Evolutionary conservation across 2,113 vertebrate genomes (phyloP).

Genomic region (Corythoichthys haematopterus): DNA sequence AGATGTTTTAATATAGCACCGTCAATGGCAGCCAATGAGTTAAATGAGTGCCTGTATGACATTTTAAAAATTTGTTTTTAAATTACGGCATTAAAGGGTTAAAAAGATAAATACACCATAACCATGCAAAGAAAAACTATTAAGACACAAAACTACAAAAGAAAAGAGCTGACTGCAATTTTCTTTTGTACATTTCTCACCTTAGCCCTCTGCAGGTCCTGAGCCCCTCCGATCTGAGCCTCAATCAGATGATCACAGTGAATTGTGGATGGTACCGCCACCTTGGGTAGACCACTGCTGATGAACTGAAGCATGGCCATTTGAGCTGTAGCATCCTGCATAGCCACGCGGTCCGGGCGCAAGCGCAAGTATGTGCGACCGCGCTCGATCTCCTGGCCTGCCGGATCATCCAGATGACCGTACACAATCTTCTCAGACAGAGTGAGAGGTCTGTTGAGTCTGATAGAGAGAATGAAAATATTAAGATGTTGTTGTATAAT

Average conservation of each 20-base stretch:
- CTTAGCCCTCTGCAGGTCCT: slow-evolving; percentile 89
- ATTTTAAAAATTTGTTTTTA: too few relatives aligned
- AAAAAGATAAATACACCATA: not conserved
- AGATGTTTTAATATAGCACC: too few relatives aligned
- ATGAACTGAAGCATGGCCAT: slow-evolving; percentile 99
- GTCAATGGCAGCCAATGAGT: too few relatives aligned
- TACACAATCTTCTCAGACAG: slow-evolving; percentile 97
- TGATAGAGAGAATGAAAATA: slow-evolving; percentile 35
- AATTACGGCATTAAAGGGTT: not conserved
- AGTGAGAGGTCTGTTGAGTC: slow-evolving; percentile 88
- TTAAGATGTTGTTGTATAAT: not conserved
- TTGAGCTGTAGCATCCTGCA: slow-evolving; percentile 97
- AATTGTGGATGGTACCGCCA: slow-evolving; percentile 95
- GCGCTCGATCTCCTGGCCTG: slow-evolving; percentile 84
- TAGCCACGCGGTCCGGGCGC: slow-evolving; percentile 89
- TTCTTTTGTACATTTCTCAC: slow-evolving; percentile 50
- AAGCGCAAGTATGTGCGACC: slow-evolving; percentile 90
- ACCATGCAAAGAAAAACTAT: not conserved
- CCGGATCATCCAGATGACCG: slow-evolving; percentile 88
- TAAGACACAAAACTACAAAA: not conserved
- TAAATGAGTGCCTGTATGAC: too few relatives aligned
- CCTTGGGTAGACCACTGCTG: slow-evolving; percentile 88
- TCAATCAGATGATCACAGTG: slow-evolving; percentile 97
- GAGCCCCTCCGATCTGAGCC: slow-evolving; percentile 83
- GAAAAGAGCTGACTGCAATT: not conserved